Base-by-base conservation (phyloP, 2,888 invertebrate species). In the Ectobius pallidus region DNA sequence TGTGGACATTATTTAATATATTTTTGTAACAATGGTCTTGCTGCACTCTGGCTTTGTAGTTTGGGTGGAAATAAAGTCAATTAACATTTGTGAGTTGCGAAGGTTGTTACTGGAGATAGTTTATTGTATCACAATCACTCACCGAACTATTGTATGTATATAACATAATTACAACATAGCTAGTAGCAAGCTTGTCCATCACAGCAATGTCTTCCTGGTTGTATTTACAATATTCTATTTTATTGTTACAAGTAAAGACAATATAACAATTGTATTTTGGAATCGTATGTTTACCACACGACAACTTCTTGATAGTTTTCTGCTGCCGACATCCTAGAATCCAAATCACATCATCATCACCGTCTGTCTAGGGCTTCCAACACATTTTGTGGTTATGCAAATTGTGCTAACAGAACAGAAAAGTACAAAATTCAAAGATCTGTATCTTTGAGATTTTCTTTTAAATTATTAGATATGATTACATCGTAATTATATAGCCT, bases 221-320 rank as follows among this genome's bases (percentile, higher is more conserved):
- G 39, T 39, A 39, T 39, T 39, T 39, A 39, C 14, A 39, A 39
- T 39, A 39, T 39, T 39, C 39, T 39, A 39, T 39, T 39, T 39
- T 39, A 39, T 39, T 39, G 39, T 39, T 39, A 39, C 6, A 39
- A 39, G n/a, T n/a, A 39, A 14, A 14, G 14, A 39, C 39, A 39
- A 39, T 9, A 39, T 9, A 39, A 39, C 7, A 39, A 14, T 39
- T 39, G 39, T 39, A 39, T 39, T 39, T 39, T 39, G 39, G 39
- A 6, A 39, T 39, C n/a, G n/a, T n/a, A n/a, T n/a, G n/a, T n/a
- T n/a, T 71, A 87, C 87, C 87, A 87, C 87, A 87, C 86, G 74
- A 80, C 77, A 22, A 80, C 80, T 72, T 87, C 87, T 78, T 86
- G 86, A 27, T 86, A 84, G 79, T 86, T 83, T 78, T 87, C 87